Conservation (phyloP, 2,888 invertebrate species). For the Archaeoteleia sp. region DNA sequence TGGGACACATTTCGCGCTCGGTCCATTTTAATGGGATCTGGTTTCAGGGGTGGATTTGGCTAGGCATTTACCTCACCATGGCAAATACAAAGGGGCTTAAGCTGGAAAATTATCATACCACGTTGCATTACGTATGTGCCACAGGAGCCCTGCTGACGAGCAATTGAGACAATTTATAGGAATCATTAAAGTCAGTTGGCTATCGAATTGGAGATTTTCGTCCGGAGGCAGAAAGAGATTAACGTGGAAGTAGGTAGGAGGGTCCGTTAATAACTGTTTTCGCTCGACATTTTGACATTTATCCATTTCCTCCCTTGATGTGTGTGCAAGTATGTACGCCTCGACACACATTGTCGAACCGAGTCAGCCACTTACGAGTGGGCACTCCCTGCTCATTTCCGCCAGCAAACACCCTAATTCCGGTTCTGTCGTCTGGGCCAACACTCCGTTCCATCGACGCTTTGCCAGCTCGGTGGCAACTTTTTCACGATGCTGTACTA, state of each 20-base stretch:
- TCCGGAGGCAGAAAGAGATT: too few species aligned
- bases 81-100: constrained; percentile 36
- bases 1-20: constrained; percentile 39
- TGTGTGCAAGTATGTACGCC: background rate
- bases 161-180: too few species aligned
- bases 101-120: constrained; percentile 30
- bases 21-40: constrained; percentile 33
- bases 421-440: constrained; percentile 48
- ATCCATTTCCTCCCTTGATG: constrained; percentile 36
- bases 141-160: background rate
- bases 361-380: constrained; percentile 64
- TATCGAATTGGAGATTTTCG: too few species aligned
- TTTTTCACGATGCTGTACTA: constrained; percentile 36
- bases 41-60: constrained; percentile 21
- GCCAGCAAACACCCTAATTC: constrained; percentile 66
- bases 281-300: constrained; percentile 38
- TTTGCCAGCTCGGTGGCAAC: constrained; percentile 51
- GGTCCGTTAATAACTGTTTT: constrained; percentile 22
- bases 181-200: too few species aligned
- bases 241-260: too few species aligned
- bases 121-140: constrained; percentile 4
- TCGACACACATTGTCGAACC: constrained; percentile 42
- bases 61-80: constrained; percentile 16
- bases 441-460: constrained; percentile 43
- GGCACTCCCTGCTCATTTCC: constrained; percentile 70